A percentile compares a stretch with the other conserved stretches of the same genome.
phyloP scores from a whole-genome alignment of 2,797 vertebrate genomes.

The Hydrophis major region DNA sequence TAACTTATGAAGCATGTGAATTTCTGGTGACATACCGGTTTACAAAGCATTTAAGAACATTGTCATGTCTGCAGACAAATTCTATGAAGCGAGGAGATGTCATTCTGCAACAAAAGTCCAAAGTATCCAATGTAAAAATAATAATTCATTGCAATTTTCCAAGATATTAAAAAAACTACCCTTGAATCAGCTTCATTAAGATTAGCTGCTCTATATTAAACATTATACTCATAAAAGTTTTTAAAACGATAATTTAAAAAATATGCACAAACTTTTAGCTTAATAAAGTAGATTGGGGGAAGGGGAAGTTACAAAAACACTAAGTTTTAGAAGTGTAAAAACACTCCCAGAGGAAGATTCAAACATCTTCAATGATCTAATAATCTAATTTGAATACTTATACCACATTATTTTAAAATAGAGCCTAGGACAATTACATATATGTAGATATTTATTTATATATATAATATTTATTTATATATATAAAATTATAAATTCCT shows the following conservation, averaged over 20 bases:
- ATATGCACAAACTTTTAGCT: neutral
- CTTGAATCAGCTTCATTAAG: neutral
- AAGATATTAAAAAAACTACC: slow-evolving; percentile 1
- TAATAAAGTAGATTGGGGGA: neutral
- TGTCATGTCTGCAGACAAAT: slow-evolving; percentile 97
- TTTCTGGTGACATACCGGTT: slow-evolving; percentile 80
- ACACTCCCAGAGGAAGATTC: neutral
- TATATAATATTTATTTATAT: too few relatives aligned
- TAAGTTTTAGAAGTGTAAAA: neutral
- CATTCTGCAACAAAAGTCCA: slow-evolving; percentile 78
- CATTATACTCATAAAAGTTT: neutral
- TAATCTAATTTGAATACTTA: neutral
- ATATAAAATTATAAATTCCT: neutral
- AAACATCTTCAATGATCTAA: neutral
- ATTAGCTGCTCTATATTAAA: neutral
- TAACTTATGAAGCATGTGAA: rapidly evolving
- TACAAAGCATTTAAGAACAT: slow-evolving; percentile 98
- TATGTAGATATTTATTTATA: too few relatives aligned
- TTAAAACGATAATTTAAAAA: neutral
- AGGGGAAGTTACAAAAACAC: neutral
- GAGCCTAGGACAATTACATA: neutral
- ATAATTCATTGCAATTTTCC: neutral
- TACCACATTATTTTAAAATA: neutral
- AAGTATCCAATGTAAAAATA: slow-evolving; percentile 10
- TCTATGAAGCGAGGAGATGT: slow-evolving; percentile 97